A percentile compares a stretch with the other conserved stretches of the same genome.
These are phyloP conservation scores for Flabesymbios commensalis DNA, from an alignment of 2,888 invertebrate genomes.

Conservation along the genomic window DNA sequence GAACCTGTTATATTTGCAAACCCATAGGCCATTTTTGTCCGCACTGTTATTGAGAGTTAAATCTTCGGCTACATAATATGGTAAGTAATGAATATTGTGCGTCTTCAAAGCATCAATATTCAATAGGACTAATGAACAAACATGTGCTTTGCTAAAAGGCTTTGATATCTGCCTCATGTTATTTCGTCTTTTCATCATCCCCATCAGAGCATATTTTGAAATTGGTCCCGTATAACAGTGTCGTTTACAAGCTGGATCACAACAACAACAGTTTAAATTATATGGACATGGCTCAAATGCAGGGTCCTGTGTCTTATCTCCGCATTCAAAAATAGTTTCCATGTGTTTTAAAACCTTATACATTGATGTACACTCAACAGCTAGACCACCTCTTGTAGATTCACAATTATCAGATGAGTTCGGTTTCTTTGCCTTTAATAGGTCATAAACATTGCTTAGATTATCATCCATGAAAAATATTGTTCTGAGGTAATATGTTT, in stretches of 20 bases:
- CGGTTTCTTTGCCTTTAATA: background rate
- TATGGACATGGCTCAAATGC: background rate
- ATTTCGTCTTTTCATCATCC: background rate
- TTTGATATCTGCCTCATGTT: background rate
- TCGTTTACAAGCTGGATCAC: background rate
- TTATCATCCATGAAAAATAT: conserved; percentile 23
- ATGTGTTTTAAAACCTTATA: background rate
- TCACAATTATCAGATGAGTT: too few relatives aligned
- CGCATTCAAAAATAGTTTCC: conserved; percentile 4
- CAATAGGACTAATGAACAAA: conserved; percentile 6
- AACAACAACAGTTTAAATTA: too few relatives aligned
- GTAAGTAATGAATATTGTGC: conserved; percentile 7
- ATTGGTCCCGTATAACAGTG: background rate
- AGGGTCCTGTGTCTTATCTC: background rate
- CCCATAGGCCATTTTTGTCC: conserved; percentile 10
- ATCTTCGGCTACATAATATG: conserved; percentile 15
- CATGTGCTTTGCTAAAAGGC: conserved; percentile 15
- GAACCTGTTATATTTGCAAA: conserved; percentile 16
- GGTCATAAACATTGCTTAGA: background rate
- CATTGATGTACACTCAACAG: background rate
- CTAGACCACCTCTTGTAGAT: background rate
- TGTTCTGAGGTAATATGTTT: background rate
- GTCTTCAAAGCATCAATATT: conserved; percentile 8
- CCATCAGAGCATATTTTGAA: conserved; percentile 1
- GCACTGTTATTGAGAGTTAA: conserved; percentile 14